Percentiles rank a stretch among this genome's conserved stretches.
Conservation (phyloP, 2,113 vertebrate species). For the Corapipo altera region DNA sequence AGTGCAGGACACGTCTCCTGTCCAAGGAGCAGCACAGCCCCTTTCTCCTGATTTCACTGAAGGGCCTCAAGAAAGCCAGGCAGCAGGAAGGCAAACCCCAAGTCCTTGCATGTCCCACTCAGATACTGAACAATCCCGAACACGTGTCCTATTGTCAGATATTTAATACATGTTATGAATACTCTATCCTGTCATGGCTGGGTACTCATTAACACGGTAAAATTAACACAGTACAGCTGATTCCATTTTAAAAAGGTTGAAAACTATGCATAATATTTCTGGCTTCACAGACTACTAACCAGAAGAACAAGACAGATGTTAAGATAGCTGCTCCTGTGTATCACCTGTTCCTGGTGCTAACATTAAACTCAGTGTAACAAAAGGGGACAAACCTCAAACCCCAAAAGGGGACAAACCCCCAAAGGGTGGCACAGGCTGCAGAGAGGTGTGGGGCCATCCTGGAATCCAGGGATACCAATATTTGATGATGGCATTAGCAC, state of each 20-base stretch:
- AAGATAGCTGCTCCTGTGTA: not conserved
- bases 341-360: not conserved
- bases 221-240: constrained; percentile 16
- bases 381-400: not conserved
- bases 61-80: not conserved
- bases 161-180: constrained; percentile 1
- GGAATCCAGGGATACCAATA: not conserved
- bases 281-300: not conserved
- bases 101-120: not conserved
- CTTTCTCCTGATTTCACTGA: not conserved
- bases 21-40: not conserved
- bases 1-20: not conserved
- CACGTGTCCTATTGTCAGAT: not conserved
- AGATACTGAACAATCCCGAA: not conserved
- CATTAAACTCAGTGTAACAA: not conserved
- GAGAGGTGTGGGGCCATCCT: not conserved
- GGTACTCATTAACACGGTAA: constrained; percentile 9
- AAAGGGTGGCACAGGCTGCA: not conserved
- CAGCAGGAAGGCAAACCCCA: not conserved
- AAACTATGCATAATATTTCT: not conserved
- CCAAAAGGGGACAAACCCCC: not conserved
- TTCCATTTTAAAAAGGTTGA: constrained; percentile 10
- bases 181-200: not conserved
- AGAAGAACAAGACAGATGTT: not conserved
- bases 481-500: constrained; percentile 37